These are phyloP conservation scores for Brachyhypopomus occidentalis DNA, from an alignment of 2,113 vertebrate genomes.

Conservation along the genomic window DNA sequence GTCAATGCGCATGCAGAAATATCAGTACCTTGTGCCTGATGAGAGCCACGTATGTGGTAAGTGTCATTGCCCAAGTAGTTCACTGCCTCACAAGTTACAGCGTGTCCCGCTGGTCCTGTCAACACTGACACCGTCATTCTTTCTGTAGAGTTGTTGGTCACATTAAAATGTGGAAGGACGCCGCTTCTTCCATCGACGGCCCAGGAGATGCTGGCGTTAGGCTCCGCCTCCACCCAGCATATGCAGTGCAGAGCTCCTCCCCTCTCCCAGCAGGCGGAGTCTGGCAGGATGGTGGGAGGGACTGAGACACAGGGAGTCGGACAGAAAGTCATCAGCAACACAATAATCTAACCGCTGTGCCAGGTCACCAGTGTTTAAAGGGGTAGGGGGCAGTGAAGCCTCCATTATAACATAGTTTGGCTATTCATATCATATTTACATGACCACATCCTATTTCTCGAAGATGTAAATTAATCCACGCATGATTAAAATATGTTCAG, in stretches of 20 bases:
- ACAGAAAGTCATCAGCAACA: background rate
- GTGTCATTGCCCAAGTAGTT: conserved; percentile 40
- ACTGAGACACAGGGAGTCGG: conserved; percentile 41
- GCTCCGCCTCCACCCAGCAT: conserved; percentile 50
- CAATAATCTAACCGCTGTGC: too few species aligned
- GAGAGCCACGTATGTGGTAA: conserved; percentile 2
- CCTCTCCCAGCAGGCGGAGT: conserved; percentile 46
- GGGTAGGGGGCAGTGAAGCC: too few species aligned
- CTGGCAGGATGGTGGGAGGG: conserved; percentile 49
- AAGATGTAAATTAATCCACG: too few species aligned
- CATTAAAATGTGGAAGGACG: background rate
- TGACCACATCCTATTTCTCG: too few species aligned
- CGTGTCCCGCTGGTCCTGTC: background rate
- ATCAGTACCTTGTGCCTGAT: background rate
- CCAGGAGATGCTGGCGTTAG: conserved; percentile 54
- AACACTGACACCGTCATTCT: conserved; percentile 9
- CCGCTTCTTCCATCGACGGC: conserved; percentile 43
- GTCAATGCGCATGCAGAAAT: background rate
- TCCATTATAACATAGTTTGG: too few species aligned
- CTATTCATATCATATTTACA: too few species aligned
- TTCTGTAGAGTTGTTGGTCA: background rate
- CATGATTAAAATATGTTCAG: too few species aligned
- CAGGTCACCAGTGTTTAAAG: too few species aligned
- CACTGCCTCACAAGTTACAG: conserved; percentile 46
- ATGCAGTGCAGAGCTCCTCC: conserved; percentile 43